A percentile compares a stretch with the other conserved stretches of the same genome.
These are phyloP conservation scores for Pantala flavescens DNA, from an alignment of 1,140 invertebrate genomes.

Conservation along the genomic window DNA sequence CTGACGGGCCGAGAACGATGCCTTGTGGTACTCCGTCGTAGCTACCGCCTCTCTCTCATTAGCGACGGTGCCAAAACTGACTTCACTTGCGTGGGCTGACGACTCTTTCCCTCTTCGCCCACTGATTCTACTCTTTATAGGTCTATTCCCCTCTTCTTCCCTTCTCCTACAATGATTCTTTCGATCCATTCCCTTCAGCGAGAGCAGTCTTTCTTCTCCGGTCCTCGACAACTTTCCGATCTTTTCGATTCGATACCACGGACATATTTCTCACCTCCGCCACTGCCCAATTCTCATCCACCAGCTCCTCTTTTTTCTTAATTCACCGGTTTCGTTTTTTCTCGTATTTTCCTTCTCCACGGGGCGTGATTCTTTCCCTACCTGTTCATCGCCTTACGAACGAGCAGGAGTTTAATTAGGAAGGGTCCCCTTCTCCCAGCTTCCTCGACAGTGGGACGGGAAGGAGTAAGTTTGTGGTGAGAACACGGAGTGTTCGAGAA, in stretches of 20 bases:
- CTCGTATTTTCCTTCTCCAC: background rate
- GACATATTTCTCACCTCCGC: background rate
- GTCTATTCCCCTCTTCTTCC: too few relatives aligned
- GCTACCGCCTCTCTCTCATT: too few relatives aligned
- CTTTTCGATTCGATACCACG: background rate
- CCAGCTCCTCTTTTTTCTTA: background rate
- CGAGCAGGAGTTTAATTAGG: background rate
- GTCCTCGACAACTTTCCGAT: background rate
- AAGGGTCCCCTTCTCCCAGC: background rate
- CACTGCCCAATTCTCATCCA: background rate
- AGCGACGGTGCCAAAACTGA: too few relatives aligned
- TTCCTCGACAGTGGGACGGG: background rate
- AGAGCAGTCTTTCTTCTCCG: background rate
- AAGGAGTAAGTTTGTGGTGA: background rate
- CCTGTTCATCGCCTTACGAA: background rate
- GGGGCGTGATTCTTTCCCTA: background rate
- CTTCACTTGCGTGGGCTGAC: too few relatives aligned
- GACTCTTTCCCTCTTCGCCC: too few relatives aligned
- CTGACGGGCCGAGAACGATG: too few relatives aligned
- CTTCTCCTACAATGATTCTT: too few relatives aligned
- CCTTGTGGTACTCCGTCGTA: too few relatives aligned
- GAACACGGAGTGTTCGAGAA: background rate
- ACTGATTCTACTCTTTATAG: too few relatives aligned
- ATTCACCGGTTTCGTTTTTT: background rate
- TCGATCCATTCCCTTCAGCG: background rate